These are phyloP conservation scores for Argentina silus DNA, from an alignment of 2,797 vertebrate species.

Conservation along the genomic window DNA sequence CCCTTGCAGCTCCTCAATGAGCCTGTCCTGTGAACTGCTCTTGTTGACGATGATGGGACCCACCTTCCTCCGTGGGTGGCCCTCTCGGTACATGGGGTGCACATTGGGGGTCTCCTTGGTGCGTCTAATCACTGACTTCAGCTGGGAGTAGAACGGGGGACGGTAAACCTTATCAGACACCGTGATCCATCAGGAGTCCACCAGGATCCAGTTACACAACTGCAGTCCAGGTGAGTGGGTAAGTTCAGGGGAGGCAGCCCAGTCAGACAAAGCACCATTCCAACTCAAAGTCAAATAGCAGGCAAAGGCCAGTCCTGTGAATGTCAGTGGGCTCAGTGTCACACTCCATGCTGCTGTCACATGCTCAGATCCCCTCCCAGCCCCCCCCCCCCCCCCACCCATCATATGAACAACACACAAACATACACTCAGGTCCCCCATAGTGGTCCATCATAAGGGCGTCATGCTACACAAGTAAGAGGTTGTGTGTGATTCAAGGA, in stretches of 20 bases:
- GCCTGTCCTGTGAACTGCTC: conserved; percentile 88
- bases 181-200: conserved; percentile 5
- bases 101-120: conserved; percentile 92
- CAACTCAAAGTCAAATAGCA: conserved; percentile 3
- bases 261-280: conserved; percentile 24
- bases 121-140: conserved; percentile 96
- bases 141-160: conserved; percentile 72
- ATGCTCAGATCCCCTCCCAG: conserved; percentile 25
- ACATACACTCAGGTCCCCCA: conserved; percentile 5
- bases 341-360: conserved; percentile 42
- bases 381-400: neutral
- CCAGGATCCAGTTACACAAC: conserved; percentile 19
- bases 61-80: conserved; percentile 86
- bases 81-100: conserved; percentile 93
- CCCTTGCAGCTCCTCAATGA: conserved; percentile 92
- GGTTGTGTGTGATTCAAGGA: no score
- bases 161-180: conserved; percentile 27
- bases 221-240: conserved; percentile 16
- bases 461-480: conserved; percentile 10
- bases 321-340: conserved; percentile 53
- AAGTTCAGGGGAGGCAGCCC: conserved; percentile 28
- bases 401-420: conserved; percentile 10
- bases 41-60: conserved; percentile 91
- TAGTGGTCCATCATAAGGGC: conserved; percentile 22
- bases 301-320: conserved; percentile 47